Conservation (phyloP, 2,113 vertebrate species). For the Bombycilla garrulus region DNA sequence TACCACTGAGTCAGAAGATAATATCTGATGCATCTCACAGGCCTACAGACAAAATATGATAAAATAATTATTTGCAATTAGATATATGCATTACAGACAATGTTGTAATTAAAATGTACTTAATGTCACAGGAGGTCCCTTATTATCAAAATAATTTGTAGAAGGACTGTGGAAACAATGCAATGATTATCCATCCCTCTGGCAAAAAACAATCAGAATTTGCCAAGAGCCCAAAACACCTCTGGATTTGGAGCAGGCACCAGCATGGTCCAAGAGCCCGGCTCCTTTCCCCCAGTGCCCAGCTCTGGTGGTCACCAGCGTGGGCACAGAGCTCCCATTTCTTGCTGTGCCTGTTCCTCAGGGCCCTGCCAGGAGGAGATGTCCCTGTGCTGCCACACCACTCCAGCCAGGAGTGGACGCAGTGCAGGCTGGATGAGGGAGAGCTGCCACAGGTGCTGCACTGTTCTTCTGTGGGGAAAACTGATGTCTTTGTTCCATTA, state of each 20-base stretch:
- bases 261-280: rapidly evolving
- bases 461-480: not conserved
- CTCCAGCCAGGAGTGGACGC: not conserved
- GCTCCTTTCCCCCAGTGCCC: not conserved
- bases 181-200: not conserved
- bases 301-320: not conserved
- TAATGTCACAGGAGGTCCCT: conserved; percentile 34
- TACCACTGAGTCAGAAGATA: conserved; percentile 59
- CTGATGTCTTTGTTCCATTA: not conserved
- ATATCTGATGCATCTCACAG: conserved; percentile 31
- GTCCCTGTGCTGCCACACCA: not conserved
- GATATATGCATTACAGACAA: conserved; percentile 48
- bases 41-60: conserved; percentile 24
- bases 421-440: not conserved
- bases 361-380: not conserved
- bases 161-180: not conserved
- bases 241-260: not conserved
- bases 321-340: not conserved
- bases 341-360: not conserved
- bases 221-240: not conserved
- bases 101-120: conserved; percentile 59
- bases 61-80: conserved; percentile 70
- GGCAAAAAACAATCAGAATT: not conserved
- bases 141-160: conserved; percentile 30
- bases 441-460: rapidly evolving